Evolutionary conservation across 2,113 vertebrate genomes (phyloP).

Genomic region (Oryzias celebensis): DNA sequence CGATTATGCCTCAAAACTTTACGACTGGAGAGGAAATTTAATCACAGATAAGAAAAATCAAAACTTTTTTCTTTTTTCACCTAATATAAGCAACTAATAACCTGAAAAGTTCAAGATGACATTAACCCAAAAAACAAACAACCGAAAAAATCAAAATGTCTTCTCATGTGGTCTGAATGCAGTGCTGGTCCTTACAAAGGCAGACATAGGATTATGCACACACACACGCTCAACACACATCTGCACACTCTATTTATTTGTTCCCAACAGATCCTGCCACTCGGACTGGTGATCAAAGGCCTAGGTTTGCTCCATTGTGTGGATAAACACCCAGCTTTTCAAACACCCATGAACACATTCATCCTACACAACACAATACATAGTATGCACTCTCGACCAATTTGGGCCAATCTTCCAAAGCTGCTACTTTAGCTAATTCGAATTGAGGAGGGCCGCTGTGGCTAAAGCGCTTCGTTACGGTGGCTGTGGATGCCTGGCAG

Average conservation of each 20-base stretch:
- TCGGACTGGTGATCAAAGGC: constrained; percentile 67
- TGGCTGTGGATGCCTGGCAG: constrained; percentile 16
- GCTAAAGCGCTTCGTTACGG: constrained; percentile 38
- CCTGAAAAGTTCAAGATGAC: neutral
- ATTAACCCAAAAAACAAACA: neutral
- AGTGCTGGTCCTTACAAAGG: constrained; percentile 19
- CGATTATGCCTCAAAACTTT: no score
- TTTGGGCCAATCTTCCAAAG: constrained; percentile 71
- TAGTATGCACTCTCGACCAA: constrained; percentile 49
- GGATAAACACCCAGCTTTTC: constrained; percentile 64
- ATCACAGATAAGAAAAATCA: no score
- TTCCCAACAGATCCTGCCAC: constrained; percentile 53
- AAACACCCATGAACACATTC: constrained; percentile 54
- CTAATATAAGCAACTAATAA: neutral
- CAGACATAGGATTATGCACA: constrained; percentile 20
- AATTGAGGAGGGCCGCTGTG: constrained; percentile 29
- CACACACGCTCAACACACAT: constrained; percentile 11
- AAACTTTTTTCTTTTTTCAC: no score
- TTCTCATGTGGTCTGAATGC: neutral
- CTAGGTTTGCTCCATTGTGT: constrained; percentile 73
- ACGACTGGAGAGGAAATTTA: no score
- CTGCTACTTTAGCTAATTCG: constrained; percentile 51
- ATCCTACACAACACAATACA: constrained; percentile 40
- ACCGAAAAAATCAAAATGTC: constrained; percentile 1
- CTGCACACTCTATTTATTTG: constrained; percentile 4